A percentile compares a stretch with the other conserved stretches of the same genome.
phyloP scores from a whole-genome alignment of 2,888 invertebrate genomes.

The Netelia melanura region DNA sequence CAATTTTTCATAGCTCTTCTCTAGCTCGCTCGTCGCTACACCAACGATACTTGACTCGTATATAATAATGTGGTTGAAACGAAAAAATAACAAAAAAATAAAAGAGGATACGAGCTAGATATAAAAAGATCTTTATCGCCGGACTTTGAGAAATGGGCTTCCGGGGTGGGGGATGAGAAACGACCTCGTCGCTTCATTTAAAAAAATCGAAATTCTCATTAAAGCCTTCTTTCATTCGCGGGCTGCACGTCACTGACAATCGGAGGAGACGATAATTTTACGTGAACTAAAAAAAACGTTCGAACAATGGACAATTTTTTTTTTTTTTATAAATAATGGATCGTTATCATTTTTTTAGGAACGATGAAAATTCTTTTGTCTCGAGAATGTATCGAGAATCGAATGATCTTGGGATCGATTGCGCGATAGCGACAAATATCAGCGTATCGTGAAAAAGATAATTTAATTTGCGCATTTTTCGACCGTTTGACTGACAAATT shows the following conservation, averaged over 20 bases:
- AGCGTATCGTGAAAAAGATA: background rate
- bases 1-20: slow-evolving; percentile 79
- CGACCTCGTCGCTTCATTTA: slow-evolving; percentile 9
- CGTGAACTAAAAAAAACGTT: background rate
- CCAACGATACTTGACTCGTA: slow-evolving; percentile 4
- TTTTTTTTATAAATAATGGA: too few relatives aligned
- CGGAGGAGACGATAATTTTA: background rate
- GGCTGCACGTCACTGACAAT: slow-evolving; percentile 30
- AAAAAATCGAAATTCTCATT: slow-evolving; percentile 56
- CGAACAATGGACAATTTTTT: too few relatives aligned
- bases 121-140: slow-evolving; percentile 50
- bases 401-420: background rate
- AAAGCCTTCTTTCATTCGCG: slow-evolving; percentile 39
- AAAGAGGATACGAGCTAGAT: slow-evolving; percentile 17
- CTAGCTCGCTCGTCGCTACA: slow-evolving; percentile 52
- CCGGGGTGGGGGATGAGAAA: background rate
- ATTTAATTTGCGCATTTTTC: too few relatives aligned
- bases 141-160: background rate
- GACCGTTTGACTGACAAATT: too few relatives aligned
- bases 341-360: background rate
- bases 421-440: background rate
- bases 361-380: background rate
- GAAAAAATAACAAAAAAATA: slow-evolving; percentile 1
- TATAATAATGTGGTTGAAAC: slow-evolving; percentile 61
- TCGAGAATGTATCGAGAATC: background rate